These are phyloP conservation scores for Sycophila sp. DNA, from an alignment of 1,140 invertebrate genomes.

Conservation along the genomic window DNA sequence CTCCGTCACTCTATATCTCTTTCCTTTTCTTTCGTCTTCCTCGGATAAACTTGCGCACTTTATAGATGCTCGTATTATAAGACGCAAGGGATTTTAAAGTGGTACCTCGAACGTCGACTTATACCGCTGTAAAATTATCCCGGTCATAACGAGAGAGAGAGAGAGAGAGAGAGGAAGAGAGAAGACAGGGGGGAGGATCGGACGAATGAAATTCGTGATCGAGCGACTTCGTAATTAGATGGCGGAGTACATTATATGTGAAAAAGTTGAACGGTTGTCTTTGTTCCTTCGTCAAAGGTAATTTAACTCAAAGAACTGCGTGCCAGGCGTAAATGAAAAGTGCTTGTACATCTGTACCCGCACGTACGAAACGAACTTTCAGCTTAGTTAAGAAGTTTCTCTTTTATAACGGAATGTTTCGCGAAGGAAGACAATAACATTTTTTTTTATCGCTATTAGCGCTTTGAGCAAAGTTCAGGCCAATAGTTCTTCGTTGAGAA, in stretches of 20 bases:
- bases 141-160: too few species aligned
- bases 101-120: neutral
- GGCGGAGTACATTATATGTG: neutral
- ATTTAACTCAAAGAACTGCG: slow-evolving; percentile 29
- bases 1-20: too few species aligned
- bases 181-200: too few species aligned
- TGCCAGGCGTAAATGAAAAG: neutral
- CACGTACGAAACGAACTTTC: too few species aligned
- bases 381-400: slow-evolving; percentile 3
- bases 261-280: too few species aligned
- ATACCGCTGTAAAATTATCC: slow-evolving; percentile 7
- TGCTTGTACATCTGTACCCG: neutral
- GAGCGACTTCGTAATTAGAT: neutral
- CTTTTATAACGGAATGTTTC: too few species aligned
- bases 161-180: too few species aligned
- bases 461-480: too few species aligned
- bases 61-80: slow-evolving; percentile 12
- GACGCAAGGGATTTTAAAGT: slow-evolving; percentile 21
- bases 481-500: too few species aligned
- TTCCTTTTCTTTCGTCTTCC: neutral
- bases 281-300: slow-evolving; percentile 21
- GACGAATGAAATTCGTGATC: slow-evolving; percentile 31
- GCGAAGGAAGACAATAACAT: too few species aligned
- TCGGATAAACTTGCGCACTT: neutral
- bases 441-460: too few species aligned